Evolutionary conservation across 2,797 vertebrate species (phyloP), one percentile per base, ranked within the genome.

Genomic region (Erithacus rubecula): DNA sequence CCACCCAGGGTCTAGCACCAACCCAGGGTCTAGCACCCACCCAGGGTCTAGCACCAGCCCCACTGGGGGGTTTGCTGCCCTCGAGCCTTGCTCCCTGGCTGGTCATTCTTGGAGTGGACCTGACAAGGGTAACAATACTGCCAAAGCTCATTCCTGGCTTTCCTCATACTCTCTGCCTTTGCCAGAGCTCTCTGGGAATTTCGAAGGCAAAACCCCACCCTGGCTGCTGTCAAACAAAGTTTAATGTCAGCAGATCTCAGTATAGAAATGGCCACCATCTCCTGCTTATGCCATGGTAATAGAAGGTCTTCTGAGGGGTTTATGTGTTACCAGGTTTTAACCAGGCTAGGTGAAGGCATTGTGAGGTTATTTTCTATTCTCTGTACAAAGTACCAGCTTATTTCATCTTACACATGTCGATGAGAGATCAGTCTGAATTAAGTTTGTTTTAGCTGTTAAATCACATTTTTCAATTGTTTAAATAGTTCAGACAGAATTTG

Each of bases 381-480:
- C 34, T 72, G 49, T 75, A 39, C 19, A 18, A 67, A 69, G 37
- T 82, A 32, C 13, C 36, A 58, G 58, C 56, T 67, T 56, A 91
- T 80, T 83, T 85, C 58, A 64, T 83, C 19, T 91, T 87, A 43
- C 62, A 68, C 36, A 34, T 37, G 69, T 49, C 3, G 1, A 89
- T 89, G 67, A 88, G 58, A 90, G 52, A 93, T 89, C 95, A 75
- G 68, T 56, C 39, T 69, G 93, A 95, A 94, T 96, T 84, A 93
- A 91, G 87, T 96, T 92, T 95, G 92, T 92, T 96, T 97, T 91
- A 97, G 93, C 85, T 96, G 94, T 70, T 94, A 92, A 94, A 94
- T 95, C 89, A 92, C 82, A 94, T 96, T 97, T 96, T 95, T 90
- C 86, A 83, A 91, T 87, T 93, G 62, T 94, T 96, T 96, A 96